These are phyloP conservation scores for Tinea pellionella DNA, from an alignment of 2,888 invertebrate species.

Conservation along the genomic window DNA sequence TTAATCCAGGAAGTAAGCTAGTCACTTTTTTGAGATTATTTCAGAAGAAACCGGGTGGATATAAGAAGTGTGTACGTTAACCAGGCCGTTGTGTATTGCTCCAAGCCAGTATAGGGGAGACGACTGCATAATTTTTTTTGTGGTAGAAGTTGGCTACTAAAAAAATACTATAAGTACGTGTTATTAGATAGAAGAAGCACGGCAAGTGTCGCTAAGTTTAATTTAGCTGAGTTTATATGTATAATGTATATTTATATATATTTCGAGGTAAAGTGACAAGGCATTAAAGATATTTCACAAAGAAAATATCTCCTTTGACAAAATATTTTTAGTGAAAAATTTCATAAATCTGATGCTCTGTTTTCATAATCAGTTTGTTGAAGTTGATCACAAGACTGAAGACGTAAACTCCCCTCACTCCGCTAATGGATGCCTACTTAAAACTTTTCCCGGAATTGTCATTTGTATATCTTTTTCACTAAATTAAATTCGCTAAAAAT, in stretches of 20 bases:
- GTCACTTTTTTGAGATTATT: no score
- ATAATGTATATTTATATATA: background rate
- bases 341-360: background rate
- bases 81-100: no score
- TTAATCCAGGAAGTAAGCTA: no score
- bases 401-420: background rate
- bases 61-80: no score
- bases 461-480: conserved; percentile 6
- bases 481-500: background rate
- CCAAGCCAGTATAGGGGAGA: no score
- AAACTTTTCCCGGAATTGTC: conserved; percentile 3
- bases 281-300: background rate
- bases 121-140: no score
- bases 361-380: conserved; percentile 2
- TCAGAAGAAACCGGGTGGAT: no score
- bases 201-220: background rate
- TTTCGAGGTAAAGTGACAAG: background rate
- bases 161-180: background rate
- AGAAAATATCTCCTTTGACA: conserved; percentile 5
- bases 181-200: background rate
- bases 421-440: conserved; percentile 7
- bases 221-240: background rate
- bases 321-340: conserved; percentile 4
- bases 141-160: no score
- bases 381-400: conserved; percentile 2